Conservation (phyloP, 2,113 vertebrate species). For the Pontoporia blainvillei region DNA sequence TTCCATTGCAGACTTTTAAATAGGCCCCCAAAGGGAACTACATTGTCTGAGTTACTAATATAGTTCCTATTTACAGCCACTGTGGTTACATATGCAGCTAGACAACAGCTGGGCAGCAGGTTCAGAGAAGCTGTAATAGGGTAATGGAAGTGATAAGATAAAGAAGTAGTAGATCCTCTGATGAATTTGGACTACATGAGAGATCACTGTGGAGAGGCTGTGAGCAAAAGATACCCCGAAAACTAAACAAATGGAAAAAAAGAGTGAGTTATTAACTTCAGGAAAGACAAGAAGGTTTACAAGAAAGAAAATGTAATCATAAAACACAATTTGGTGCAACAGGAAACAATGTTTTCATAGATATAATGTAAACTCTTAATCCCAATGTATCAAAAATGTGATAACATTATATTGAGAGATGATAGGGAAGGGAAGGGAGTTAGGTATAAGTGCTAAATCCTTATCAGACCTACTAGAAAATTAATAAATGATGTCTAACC, state of each 20-base stretch:
- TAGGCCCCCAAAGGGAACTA: conserved; percentile 27
- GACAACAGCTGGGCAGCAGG: not conserved
- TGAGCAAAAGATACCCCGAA: not conserved
- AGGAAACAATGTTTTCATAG: not conserved
- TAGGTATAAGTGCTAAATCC: not conserved
- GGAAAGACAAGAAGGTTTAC: not conserved
- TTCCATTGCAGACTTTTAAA: conserved; percentile 35
- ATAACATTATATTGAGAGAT: not conserved
- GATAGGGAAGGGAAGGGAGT: not conserved
- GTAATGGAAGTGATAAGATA: not conserved
- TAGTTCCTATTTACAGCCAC: not conserved
- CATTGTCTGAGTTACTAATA: conserved; percentile 22
- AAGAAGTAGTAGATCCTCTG: not conserved
- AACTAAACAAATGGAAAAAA: not conserved
- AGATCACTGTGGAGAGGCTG: not conserved
- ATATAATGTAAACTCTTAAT: not conserved
- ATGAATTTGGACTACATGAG: not conserved
- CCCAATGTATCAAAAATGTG: not conserved
- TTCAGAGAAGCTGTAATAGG: not conserved
- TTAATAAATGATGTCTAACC: not conserved
- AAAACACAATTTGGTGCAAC: not conserved
- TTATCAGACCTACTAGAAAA: not conserved
- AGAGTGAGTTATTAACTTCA: not conserved
- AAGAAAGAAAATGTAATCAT: not conserved
- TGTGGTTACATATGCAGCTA: not conserved